These are phyloP conservation scores for Spea hammondii DNA, from an alignment of 2,797 vertebrate genomes.

Conservation along the genomic window DNA sequence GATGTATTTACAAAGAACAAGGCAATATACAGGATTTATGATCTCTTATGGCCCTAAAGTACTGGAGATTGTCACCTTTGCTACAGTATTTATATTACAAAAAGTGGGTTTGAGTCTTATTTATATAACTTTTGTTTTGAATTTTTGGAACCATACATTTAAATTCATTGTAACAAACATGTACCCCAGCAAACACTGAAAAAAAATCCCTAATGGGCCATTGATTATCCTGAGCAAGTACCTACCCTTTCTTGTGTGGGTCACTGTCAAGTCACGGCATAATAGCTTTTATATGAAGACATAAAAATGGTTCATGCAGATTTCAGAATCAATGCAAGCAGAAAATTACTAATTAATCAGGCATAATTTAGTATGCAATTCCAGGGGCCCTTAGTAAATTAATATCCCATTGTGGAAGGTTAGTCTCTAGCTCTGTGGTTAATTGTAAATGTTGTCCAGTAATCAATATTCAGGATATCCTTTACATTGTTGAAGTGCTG, in stretches of 20 bases:
- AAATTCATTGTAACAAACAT: too few species aligned
- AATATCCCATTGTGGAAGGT: background rate
- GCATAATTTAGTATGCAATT: background rate
- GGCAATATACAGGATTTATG: too few species aligned
- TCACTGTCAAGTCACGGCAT: slow-evolving; percentile 11
- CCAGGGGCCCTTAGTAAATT: background rate
- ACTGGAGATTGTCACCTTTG: too few species aligned
- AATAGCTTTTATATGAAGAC: slow-evolving; percentile 33
- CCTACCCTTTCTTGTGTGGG: slow-evolving; percentile 15
- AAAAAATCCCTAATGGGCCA: slow-evolving; percentile 8
- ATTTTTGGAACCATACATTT: too few species aligned
- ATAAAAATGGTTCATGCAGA: slow-evolving; percentile 22
- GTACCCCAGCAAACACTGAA: slow-evolving; percentile 8
- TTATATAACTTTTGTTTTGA: background rate
- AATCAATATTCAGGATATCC: background rate
- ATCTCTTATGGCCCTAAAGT: too few species aligned
- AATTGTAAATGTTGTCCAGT: background rate
- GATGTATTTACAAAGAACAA: too few species aligned
- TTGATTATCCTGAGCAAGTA: slow-evolving; percentile 27
- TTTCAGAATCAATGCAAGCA: slow-evolving; percentile 13
- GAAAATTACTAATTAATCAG: slow-evolving; percentile 1
- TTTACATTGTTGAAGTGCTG: too few species aligned
- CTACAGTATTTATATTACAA: slow-evolving; percentile 5
- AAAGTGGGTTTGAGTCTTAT: background rate
- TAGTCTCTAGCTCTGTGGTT: background rate